Conservation (phyloP, 2,888 invertebrate species). For the Cyaniris semiargus region DNA sequence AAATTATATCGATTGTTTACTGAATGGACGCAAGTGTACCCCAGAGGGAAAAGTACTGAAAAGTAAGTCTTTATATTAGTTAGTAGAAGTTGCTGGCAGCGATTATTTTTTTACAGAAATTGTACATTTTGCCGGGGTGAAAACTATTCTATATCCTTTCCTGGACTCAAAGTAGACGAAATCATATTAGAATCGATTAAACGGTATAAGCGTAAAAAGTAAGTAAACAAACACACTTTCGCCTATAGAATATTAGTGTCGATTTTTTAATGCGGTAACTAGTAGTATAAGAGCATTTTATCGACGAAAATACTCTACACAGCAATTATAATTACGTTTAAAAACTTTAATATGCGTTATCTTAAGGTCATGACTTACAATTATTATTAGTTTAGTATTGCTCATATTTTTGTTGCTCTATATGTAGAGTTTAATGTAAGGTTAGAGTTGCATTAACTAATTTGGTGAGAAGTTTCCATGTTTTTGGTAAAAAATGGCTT, state of each 20-base stretch:
- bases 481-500: no score
- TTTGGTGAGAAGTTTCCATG: no score
- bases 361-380: constrained; percentile 3
- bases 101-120: background rate
- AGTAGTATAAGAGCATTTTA: background rate
- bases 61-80: constrained; percentile 78
- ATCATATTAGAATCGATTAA: no score
- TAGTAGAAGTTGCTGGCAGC: background rate
- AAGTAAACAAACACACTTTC: background rate
- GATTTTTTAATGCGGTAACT: background rate
- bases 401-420: background rate
- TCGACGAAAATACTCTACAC: background rate
- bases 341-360: background rate
- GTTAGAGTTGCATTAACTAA: background rate
- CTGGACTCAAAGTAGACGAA: background rate
- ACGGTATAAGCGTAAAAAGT: no score
- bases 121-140: background rate
- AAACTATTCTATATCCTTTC: background rate
- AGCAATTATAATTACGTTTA: background rate
- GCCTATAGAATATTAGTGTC: background rate
- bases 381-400: background rate
- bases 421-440: background rate
- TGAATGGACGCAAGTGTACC: constrained; percentile 84
- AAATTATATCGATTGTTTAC: constrained; percentile 86
- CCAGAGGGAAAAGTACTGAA: constrained; percentile 86